phyloP scores from a whole-genome alignment of 2,888 invertebrate genomes.

The Papilio demoleus region DNA sequence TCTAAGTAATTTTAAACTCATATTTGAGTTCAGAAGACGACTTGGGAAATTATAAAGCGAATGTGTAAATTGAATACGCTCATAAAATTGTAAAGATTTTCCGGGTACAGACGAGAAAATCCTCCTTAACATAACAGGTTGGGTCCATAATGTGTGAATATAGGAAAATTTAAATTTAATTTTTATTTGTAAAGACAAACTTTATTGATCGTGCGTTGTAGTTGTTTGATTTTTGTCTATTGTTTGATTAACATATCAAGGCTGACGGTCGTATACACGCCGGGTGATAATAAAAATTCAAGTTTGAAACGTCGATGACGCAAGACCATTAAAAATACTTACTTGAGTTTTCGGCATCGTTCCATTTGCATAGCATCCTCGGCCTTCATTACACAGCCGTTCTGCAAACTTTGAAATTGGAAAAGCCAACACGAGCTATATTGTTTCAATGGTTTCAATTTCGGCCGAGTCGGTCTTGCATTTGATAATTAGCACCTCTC shows the following conservation, averaged over 20 bases:
- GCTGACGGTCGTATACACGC: conserved; percentile 78
- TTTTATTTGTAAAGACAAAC: conserved; percentile 66
- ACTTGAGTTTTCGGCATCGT: conserved; percentile 80
- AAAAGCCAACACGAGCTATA: conserved; percentile 78
- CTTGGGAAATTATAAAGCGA: not conserved
- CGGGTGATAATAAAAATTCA: conserved; percentile 84
- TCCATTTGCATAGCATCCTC: conserved; percentile 78
- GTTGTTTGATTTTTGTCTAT: conserved; percentile 79
- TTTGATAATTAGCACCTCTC: conserved; percentile 82
- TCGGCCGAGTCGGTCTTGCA: conserved; percentile 78
- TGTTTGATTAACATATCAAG: conserved; percentile 83
- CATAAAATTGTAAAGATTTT: conserved; percentile 6
- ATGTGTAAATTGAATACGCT: not conserved
- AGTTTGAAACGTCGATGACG: conserved; percentile 82
- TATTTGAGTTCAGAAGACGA: not conserved
- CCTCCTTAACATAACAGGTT: conserved; percentile 19
- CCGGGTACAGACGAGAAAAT: conserved; percentile 4
- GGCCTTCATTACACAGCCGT: conserved; percentile 82
- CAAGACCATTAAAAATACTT: conserved; percentile 82
- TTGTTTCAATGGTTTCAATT: conserved; percentile 83
- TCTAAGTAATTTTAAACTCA: conserved; percentile 1
- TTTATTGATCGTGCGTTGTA: conserved; percentile 75
- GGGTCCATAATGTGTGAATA: conserved; percentile 51
- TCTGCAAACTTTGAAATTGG: conserved; percentile 82
- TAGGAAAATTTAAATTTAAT: conserved; percentile 57